Evolutionary conservation across 2,797 vertebrate species (phyloP).

Genomic region (Xyrichtys novacula): DNA sequence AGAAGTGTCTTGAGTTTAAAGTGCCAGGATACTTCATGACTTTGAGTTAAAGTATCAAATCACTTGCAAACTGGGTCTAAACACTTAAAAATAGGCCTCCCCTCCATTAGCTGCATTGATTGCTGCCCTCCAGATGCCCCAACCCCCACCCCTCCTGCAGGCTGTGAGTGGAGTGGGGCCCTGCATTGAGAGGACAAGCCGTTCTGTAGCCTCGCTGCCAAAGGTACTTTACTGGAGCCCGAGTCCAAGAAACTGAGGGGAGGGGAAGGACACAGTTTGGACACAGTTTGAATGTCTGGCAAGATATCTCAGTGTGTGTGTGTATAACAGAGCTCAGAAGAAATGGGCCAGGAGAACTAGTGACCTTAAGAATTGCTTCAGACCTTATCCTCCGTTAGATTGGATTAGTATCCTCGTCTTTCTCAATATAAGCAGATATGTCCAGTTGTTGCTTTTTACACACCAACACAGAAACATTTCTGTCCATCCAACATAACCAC

Average conservation of each 20-base stretch:
- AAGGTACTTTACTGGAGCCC: slow-evolving; percentile 68
- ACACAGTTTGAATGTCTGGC: slow-evolving; percentile 33
- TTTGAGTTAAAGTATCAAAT: slow-evolving; percentile 24
- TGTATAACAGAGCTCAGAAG: slow-evolving; percentile 10
- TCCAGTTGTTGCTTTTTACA: slow-evolving; percentile 23
- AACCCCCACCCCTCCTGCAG: slow-evolving; percentile 56
- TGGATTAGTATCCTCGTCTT: not conserved
- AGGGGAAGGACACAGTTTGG: slow-evolving; percentile 45
- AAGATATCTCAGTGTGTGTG: slow-evolving; percentile 39
- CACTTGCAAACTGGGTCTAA: slow-evolving; percentile 17
- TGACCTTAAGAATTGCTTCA: slow-evolving; percentile 26
- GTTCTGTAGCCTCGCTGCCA: slow-evolving; percentile 69
- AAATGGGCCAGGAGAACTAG: slow-evolving; percentile 27
- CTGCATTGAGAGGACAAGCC: slow-evolving; percentile 64
- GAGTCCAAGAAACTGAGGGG: slow-evolving; percentile 44
- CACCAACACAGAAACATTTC: slow-evolving; percentile 24
- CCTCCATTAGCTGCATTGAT: slow-evolving; percentile 20
- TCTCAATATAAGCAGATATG: slow-evolving; percentile 1
- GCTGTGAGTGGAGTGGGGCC: slow-evolving; percentile 50
- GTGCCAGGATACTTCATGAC: slow-evolving; percentile 4
- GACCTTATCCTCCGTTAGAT: slow-evolving; percentile 6
- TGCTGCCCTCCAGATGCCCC: slow-evolving; percentile 51
- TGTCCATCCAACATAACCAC: slow-evolving; percentile 50
- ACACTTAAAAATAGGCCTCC: slow-evolving; percentile 26
- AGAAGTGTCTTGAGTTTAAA: slow-evolving; percentile 7